Conservation (phyloP, 1,140 invertebrate species). For the Nephotettix cincticeps region DNA sequence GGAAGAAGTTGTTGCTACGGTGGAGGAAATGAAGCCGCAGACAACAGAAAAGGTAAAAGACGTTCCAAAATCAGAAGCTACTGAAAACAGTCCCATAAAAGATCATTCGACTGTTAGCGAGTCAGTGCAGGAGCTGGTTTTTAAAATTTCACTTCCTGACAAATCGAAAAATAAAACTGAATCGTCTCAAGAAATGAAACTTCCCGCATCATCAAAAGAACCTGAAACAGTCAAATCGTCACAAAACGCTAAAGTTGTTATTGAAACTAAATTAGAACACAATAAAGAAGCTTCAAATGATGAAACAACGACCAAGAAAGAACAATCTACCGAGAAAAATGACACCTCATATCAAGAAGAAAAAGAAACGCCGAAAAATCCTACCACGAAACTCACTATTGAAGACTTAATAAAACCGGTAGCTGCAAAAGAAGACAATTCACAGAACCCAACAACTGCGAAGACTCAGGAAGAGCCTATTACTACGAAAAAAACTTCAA, state of each 20-base stretch:
- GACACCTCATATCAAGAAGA: too few species aligned
- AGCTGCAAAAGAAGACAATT: not conserved
- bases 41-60: not conserved
- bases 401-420: not conserved
- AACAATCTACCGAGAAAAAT: too few species aligned
- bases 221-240: too few species aligned
- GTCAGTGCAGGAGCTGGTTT: not conserved
- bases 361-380: not conserved
- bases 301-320: too few species aligned
- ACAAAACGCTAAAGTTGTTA: too few species aligned
- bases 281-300: too few species aligned
- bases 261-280: too few species aligned
- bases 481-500: not conserved
- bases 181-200: not conserved
- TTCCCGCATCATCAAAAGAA: too few species aligned
- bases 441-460: not conserved
- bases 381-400: not conserved
- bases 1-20: constrained; percentile 2
- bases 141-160: not conserved
- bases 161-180: not conserved
- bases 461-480: not conserved
- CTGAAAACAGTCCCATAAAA: not conserved
- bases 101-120: not conserved
- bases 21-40: constrained; percentile 8
- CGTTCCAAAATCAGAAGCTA: not conserved